phyloP scores from a whole-genome alignment of 2,888 invertebrate species.

The Ariolimax columbianus region DNA sequence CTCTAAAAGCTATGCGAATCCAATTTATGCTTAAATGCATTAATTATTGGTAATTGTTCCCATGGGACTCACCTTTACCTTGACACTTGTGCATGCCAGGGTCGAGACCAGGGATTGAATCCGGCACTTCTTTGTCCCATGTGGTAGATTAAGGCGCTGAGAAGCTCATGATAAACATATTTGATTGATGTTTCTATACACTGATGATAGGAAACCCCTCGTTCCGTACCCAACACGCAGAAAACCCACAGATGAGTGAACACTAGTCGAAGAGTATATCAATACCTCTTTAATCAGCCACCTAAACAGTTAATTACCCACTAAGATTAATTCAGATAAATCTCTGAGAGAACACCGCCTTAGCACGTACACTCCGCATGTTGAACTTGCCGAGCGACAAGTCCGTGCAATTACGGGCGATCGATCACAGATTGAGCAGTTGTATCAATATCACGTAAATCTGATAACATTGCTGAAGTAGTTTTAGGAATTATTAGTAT shows the following conservation, averaged over 20 bases:
- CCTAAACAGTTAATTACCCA: not conserved
- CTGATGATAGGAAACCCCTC: not conserved
- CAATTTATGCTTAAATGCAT: too few species aligned
- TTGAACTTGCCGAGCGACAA: not conserved
- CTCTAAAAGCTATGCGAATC: too few species aligned
- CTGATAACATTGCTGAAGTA: slow-evolving; percentile 6
- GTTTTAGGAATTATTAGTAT: not conserved
- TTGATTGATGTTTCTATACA: too few species aligned
- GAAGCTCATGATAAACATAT: too few species aligned
- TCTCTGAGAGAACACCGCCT: not conserved
- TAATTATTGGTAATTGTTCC: too few species aligned
- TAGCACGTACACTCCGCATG: not conserved
- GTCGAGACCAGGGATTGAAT: too few species aligned
- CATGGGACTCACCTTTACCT: too few species aligned
- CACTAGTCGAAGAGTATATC: not conserved
- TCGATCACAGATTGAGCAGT: not conserved
- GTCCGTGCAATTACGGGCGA: slow-evolving; percentile 10
- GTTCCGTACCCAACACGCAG: not conserved
- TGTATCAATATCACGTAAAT: not conserved
- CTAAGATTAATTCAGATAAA: not conserved
- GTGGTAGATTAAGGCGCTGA: too few species aligned
- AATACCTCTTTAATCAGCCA: not conserved
- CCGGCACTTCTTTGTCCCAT: too few species aligned
- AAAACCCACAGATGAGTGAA: too few species aligned
- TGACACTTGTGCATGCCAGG: too few species aligned